phyloP scores from a whole-genome alignment of 1,140 invertebrate species.

The Pogonomyrmex californicus region DNA sequence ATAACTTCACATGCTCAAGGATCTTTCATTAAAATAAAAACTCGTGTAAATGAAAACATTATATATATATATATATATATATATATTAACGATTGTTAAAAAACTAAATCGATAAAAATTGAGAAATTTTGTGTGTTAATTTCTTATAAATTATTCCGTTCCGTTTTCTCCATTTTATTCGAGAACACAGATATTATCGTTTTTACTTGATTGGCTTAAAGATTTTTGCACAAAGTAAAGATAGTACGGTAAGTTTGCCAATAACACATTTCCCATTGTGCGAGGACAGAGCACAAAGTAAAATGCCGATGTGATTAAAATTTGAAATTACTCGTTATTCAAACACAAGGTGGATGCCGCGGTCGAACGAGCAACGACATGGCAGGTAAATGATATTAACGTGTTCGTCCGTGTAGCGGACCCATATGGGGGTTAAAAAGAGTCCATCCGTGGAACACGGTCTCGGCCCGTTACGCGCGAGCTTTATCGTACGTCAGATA shows the following conservation, averaged over 20 bases:
- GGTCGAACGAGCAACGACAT: conserved; percentile 45
- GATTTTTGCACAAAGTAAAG: neutral
- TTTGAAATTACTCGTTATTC: conserved; percentile 40
- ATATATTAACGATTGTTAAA: neutral
- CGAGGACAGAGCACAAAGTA: neutral
- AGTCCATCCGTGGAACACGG: conserved; percentile 71
- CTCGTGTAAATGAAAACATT: neutral
- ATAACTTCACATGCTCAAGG: neutral
- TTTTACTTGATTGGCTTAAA: neutral
- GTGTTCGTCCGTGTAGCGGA: conserved; percentile 70
- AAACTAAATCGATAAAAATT: neutral
- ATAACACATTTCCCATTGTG: neutral
- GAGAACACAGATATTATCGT: neutral
- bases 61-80: neutral
- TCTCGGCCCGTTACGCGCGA: conserved; percentile 81
- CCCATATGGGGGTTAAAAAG: conserved; percentile 50
- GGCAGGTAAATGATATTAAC: conserved; percentile 63
- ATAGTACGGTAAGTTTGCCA: neutral
- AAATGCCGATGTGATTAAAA: conserved; percentile 43
- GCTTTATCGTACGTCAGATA: conserved; percentile 83
- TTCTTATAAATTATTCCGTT: neutral
- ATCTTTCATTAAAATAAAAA: neutral
- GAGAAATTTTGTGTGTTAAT: neutral
- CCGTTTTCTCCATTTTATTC: neutral
- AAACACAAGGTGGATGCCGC: neutral